These are phyloP conservation scores for Hypsopygia costalis DNA, from an alignment of 2,888 invertebrate species.

Conservation along the genomic window DNA sequence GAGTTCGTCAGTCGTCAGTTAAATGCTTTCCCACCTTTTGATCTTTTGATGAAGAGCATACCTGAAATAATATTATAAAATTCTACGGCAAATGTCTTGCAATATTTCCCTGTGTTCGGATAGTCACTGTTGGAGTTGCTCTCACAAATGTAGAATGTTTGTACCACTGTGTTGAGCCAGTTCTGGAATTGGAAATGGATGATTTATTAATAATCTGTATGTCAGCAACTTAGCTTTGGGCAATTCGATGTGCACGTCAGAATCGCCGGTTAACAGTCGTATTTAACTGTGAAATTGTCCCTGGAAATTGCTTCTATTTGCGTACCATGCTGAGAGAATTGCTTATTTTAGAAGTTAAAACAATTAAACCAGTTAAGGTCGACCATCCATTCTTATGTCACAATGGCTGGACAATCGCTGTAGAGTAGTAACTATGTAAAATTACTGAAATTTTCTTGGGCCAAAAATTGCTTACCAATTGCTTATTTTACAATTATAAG, in stretches of 20 bases:
- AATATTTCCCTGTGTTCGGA: conserved; percentile 53
- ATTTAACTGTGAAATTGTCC: neutral
- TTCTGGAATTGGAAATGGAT: conserved; percentile 36
- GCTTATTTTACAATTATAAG: neutral
- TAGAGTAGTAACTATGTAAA: neutral
- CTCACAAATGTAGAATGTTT: conserved; percentile 60
- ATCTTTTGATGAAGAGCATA: too few relatives aligned
- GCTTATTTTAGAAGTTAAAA: neutral
- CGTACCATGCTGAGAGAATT: neutral
- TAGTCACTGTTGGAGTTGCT: conserved; percentile 52
- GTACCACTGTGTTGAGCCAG: conserved; percentile 59
- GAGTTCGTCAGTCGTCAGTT: too few relatives aligned
- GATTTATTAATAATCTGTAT: conserved; percentile 1
- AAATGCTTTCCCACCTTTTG: too few relatives aligned
- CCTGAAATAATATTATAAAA: conserved; percentile 59
- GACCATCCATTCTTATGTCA: neutral
- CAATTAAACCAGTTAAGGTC: neutral
- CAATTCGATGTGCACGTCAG: neutral
- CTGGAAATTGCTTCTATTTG: neutral
- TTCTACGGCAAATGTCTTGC: conserved; percentile 46
- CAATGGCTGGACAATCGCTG: neutral
- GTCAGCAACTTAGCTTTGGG: too few relatives aligned
- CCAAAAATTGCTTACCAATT: neutral
- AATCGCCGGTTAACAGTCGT: neutral
- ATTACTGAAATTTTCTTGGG: neutral